These are phyloP conservation scores for Hyles euphorbiae DNA, from an alignment of 1,140 invertebrate genomes.

Conservation along the genomic window DNA sequence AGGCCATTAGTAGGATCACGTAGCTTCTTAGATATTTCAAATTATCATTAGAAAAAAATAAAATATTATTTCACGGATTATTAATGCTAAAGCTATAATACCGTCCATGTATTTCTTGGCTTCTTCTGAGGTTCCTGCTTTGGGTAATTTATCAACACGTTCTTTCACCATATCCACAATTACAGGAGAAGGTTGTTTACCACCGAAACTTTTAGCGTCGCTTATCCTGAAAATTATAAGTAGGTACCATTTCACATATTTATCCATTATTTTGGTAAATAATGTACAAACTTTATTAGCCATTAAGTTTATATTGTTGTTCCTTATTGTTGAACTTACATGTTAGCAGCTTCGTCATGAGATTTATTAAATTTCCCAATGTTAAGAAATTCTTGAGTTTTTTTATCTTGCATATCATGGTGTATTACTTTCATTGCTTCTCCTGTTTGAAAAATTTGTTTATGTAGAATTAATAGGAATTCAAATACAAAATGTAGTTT, in stretches of 20 bases:
- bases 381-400: slow-evolving; percentile 34
- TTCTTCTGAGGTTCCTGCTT: background rate
- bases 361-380: slow-evolving; percentile 44
- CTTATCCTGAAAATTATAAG: slow-evolving; percentile 11
- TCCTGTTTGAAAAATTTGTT: slow-evolving; percentile 16
- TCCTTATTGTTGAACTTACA: slow-evolving; percentile 22
- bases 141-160: slow-evolving; percentile 10
- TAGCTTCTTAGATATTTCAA: no score
- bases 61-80: background rate
- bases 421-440: slow-evolving; percentile 44
- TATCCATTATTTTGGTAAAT: background rate
- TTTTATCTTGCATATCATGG: slow-evolving; percentile 37
- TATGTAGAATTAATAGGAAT: background rate
- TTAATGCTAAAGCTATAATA: slow-evolving; percentile 5
- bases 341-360: slow-evolving; percentile 35
- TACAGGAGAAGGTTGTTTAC: slow-evolving; percentile 15
- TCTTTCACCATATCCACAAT: slow-evolving; percentile 20
- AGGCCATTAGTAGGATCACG: no score
- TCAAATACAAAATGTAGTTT: no score
- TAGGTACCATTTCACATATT: background rate
- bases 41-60: no score
- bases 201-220: slow-evolving; percentile 19
- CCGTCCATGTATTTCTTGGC: slow-evolving; percentile 19
- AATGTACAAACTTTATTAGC: no score
- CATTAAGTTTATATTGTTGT: background rate